These are phyloP conservation scores for Alethe diademata DNA, from an alignment of 2,113 vertebrate genomes.

Conservation along the genomic window DNA sequence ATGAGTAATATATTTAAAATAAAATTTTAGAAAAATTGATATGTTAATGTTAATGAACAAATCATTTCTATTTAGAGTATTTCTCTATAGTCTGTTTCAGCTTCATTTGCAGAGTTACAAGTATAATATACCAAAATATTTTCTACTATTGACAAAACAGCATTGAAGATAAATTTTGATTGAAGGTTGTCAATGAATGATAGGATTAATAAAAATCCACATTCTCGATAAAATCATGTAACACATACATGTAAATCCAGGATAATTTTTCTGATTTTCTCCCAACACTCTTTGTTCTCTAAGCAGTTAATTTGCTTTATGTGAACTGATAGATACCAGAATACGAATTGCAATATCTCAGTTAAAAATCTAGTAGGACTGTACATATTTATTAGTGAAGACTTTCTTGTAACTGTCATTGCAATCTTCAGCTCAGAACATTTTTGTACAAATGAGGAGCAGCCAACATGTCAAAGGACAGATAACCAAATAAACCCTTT, in stretches of 20 bases:
- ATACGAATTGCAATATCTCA: not conserved
- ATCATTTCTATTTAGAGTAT: not conserved
- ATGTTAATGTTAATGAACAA: not conserved
- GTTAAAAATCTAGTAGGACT: not conserved
- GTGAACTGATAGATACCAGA: not conserved
- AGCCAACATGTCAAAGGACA: accelerated
- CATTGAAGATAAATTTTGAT: not conserved
- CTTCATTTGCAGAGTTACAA: not conserved
- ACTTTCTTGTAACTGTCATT: not conserved
- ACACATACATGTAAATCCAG: not conserved
- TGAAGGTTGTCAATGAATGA: not conserved
- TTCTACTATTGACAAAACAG: not conserved
- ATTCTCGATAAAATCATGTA: not conserved
- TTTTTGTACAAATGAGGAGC: not conserved
- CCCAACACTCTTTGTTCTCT: not conserved
- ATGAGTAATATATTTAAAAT: not conserved
- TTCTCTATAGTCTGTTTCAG: not conserved
- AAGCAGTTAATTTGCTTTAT: not conserved
- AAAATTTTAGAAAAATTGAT: not conserved
- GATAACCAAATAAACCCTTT: not conserved
- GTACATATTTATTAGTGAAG: not conserved
- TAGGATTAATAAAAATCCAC: not conserved
- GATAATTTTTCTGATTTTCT: not conserved
- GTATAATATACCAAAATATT: not conserved
- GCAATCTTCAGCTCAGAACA: not conserved